These are phyloP conservation scores for Tetraneura akinire DNA, from an alignment of 1,140 invertebrate species.

Conservation along the genomic window DNA sequence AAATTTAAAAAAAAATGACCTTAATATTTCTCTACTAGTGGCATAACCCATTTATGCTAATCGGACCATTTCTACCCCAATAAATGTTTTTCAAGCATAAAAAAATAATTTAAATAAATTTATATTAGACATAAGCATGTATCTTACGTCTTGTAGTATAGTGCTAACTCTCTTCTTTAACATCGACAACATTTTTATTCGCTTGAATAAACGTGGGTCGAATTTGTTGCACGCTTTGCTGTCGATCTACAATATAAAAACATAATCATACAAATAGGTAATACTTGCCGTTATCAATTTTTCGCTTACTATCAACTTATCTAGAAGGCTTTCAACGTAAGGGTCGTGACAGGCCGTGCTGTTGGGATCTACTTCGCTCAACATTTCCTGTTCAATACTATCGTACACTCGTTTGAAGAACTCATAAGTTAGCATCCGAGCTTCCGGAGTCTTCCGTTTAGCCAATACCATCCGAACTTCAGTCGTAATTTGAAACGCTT, in stretches of 20 bases:
- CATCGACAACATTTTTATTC: constrained; percentile 31
- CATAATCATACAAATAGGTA: neutral
- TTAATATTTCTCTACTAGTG: too few relatives aligned
- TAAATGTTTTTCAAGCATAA: too few relatives aligned
- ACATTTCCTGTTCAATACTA: constrained; percentile 35
- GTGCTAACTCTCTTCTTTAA: constrained; percentile 25
- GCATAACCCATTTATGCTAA: too few relatives aligned
- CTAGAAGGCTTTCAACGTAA: neutral
- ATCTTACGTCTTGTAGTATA: constrained; percentile 30
- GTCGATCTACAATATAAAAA: neutral
- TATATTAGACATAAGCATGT: too few relatives aligned
- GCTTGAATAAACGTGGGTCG: constrained; percentile 8
- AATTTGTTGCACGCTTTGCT: neutral
- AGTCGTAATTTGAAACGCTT: neutral
- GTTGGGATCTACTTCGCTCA: constrained; percentile 26
- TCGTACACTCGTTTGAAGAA: constrained; percentile 23
- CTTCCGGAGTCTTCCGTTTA: neutral
- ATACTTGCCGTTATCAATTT: neutral
- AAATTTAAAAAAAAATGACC: too few relatives aligned
- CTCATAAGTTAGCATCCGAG: constrained; percentile 1
- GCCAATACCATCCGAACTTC: constrained; percentile 15
- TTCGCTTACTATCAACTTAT: constrained; percentile 9
- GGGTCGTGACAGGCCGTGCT: constrained; percentile 31
- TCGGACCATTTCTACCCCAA: too few relatives aligned
- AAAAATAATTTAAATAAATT: too few relatives aligned